Evolutionary conservation across 2,888 invertebrate genomes (phyloP), one percentile per base, ranked within the genome.

Genomic region (Laothoe populi): DNA sequence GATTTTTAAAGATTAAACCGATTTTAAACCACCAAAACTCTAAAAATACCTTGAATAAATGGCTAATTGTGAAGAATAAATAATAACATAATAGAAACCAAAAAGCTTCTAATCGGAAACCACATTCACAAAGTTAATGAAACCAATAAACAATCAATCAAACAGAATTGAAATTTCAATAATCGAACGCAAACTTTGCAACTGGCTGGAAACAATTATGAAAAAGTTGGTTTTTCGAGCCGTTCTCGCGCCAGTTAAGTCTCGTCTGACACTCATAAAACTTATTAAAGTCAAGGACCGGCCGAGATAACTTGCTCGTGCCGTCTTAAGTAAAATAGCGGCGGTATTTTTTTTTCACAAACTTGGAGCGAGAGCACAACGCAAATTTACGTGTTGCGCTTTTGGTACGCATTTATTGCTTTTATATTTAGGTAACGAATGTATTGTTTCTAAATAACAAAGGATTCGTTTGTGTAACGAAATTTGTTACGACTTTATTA

Each of bases 201-300:
- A 81, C 82, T 83, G 83, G 87, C 83, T 78, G 83, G 86, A 92
- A 92, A 92, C 92, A 92, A 92, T 92, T 91, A 92, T 88, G 87
- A 90, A 89, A 88, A 92, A 91, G 90, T 91, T 90, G 53, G 84
- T 84, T 87, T 87, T 87, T 84, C 83, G 82, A 79, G 84, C 83
- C 86, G 88, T 90, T 89, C 88, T 82, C 90, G 87, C 87, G 86
- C 85, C 90, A 86, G 90, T 90, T 90, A 88, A 88, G 87, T 88
- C 88, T 81, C 88, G 88, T 84, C 90, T 89, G 90, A 90, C 91
- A 89, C 90, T 92, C 91, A 90, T 91, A 90, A 92, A 92, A 92
- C 91, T 92, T 92, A 92, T 92, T 92, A 91, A 92, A 92, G 92
- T 92, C 92, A 92, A 92, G 91, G 90, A 92, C 92, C 89, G 89